Evolutionary conservation across 2,888 invertebrate genomes (phyloP).

Genomic region (Euplexia lucipara): DNA sequence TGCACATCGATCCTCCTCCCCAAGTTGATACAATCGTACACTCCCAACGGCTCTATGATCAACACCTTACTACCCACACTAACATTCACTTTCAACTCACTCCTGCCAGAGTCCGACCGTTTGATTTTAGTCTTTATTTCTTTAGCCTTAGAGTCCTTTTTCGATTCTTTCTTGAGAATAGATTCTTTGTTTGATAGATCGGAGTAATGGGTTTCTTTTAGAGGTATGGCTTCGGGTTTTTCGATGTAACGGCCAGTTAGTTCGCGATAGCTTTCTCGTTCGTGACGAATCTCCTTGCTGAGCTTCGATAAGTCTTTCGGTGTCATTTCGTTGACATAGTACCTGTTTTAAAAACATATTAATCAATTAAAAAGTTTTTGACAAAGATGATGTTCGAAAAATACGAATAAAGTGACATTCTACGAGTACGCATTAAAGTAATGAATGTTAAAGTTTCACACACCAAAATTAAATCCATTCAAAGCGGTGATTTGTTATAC

Average conservation of each 20-base stretch:
- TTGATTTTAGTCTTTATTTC: constrained; percentile 87
- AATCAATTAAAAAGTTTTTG: neutral
- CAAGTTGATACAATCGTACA: constrained; percentile 97
- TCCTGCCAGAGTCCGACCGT: constrained; percentile 83
- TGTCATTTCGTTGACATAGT: constrained; percentile 85
- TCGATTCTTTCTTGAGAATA: constrained; percentile 77
- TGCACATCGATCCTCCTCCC: constrained; percentile 97
- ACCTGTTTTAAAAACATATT: constrained; percentile 69
- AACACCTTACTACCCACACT: constrained; percentile 87
- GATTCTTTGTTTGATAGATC: constrained; percentile 82
- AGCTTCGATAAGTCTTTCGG: constrained; percentile 87
- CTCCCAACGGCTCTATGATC: constrained; percentile 89
- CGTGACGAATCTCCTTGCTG: constrained; percentile 87
- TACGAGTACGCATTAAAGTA: constrained; percentile 20
- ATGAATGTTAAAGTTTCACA: constrained; percentile 13
- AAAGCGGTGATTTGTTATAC: constrained; percentile 21
- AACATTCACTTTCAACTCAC: constrained; percentile 83
- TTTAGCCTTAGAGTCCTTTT: constrained; percentile 81
- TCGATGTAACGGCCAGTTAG: constrained; percentile 87
- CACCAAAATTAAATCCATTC: constrained; percentile 21
- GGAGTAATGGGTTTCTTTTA: constrained; percentile 82
- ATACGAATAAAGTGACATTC: neutral
- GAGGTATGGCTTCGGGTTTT: constrained; percentile 79
- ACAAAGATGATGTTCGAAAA: neutral
- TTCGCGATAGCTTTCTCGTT: constrained; percentile 87